phyloP scores from a whole-genome alignment of 2,888 invertebrate species.

The Lasioglossum figueresi region DNA sequence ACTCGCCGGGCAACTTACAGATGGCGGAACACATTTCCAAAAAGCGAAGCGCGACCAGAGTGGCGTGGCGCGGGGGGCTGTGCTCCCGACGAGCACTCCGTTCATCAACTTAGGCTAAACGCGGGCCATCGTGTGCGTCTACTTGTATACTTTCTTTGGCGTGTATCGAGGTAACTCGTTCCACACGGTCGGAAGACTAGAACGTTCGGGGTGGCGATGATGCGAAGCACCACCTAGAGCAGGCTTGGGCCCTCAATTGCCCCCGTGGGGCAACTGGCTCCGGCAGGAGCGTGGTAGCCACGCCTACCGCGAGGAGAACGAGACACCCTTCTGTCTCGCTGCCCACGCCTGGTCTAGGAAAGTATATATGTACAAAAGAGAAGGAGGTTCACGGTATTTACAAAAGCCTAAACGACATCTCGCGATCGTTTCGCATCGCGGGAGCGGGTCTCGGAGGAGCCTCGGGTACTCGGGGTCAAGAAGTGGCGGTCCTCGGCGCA shows the following conservation, averaged over 20 bases:
- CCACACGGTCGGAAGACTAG: conserved; percentile 37
- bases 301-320: background rate
- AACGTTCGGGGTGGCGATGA: background rate
- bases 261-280: background rate
- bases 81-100: background rate
- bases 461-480: conserved; percentile 6
- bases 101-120: conserved; percentile 7
- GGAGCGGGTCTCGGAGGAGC: background rate
- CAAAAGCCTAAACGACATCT: background rate
- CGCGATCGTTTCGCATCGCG: background rate
- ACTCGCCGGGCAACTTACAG: conserved; percentile 40
- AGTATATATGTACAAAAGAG: conserved; percentile 6
- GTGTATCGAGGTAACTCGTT: conserved; percentile 46
- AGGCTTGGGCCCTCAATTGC: background rate
- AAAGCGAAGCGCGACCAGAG: background rate
- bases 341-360: background rate
- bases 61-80: background rate
- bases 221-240: background rate
- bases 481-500: conserved; percentile 25
- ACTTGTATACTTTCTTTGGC: conserved; percentile 41
- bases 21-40: conserved; percentile 50
- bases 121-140: background rate
- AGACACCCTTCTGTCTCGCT: background rate
- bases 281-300: background rate
- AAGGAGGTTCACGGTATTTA: background rate